Evolutionary conservation across 2,797 vertebrate genomes (phyloP).

Genomic region (Megalops cyprinoides): DNA sequence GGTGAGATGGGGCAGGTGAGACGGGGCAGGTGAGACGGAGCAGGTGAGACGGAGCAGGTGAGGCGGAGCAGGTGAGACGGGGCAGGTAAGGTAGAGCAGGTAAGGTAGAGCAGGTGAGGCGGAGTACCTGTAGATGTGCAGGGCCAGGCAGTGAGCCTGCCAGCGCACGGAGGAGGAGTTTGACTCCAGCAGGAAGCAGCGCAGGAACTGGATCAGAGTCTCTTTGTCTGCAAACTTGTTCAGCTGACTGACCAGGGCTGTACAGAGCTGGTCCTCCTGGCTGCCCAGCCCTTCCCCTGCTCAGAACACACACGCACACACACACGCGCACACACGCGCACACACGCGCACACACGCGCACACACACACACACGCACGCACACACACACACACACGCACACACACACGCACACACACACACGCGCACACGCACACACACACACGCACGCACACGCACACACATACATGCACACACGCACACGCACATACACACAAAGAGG

Average conservation of each 20-base stretch:
- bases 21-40: no score
- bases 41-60: no score
- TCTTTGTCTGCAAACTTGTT: conserved; percentile 99
- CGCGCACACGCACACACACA: conserved; percentile 9
- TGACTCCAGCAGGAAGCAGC: conserved; percentile 95
- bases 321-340: background rate
- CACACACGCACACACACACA: background rate
- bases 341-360: no score
- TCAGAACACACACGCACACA: conserved; percentile 7
- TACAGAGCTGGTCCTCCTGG: conserved; percentile 96
- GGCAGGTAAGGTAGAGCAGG: no score
- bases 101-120: background rate
- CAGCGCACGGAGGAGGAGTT: conserved; percentile 96
- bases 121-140: conserved; percentile 96
- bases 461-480: background rate
- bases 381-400: background rate
- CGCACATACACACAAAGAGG: conserved; percentile 5
- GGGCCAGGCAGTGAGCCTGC: conserved; percentile 95
- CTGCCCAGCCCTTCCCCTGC: conserved; percentile 87
- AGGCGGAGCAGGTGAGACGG: background rate
- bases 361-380: background rate
- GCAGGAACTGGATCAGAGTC: conserved; percentile 95
- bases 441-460: background rate
- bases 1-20: no score
- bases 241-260: conserved; percentile 93